These are phyloP conservation scores for Verasper variegatus DNA, from an alignment of 2,113 vertebrate species.

Conservation along the genomic window DNA sequence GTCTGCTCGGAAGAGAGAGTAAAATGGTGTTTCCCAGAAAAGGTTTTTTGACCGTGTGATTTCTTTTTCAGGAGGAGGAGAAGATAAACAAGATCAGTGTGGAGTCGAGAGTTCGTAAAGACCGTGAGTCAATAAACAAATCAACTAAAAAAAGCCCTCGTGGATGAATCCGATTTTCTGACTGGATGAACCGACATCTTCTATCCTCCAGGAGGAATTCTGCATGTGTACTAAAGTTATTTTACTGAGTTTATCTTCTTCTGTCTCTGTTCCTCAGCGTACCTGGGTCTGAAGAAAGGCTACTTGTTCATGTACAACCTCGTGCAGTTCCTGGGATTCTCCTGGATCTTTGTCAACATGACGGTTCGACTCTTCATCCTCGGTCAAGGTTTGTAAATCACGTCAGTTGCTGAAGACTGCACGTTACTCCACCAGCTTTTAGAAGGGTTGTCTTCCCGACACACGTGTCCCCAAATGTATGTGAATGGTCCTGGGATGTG, in stretches of 20 bases:
- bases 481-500: too few species aligned
- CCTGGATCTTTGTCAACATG: constrained; percentile 97
- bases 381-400: constrained; percentile 85
- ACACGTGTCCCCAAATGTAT: too few species aligned
- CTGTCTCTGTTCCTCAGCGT: constrained; percentile 56
- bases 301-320: constrained; percentile 96
- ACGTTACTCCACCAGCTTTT: too few species aligned
- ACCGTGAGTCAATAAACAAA: constrained; percentile 86
- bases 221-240: not conserved
- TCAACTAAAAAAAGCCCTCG: too few species aligned
- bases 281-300: constrained; percentile 86
- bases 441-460: too few species aligned
- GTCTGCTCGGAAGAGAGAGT: not conserved
- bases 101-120: constrained; percentile 91
- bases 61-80: constrained; percentile 89
- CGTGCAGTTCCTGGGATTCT: constrained; percentile 95
- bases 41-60: constrained; percentile 18
- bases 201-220: not conserved
- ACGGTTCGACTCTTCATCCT: constrained; percentile 92
- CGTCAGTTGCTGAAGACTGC: not conserved
- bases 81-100: constrained; percentile 89
- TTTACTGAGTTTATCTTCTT: not conserved
- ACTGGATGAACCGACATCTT: not conserved
- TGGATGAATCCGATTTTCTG: too few species aligned
- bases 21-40: not conserved